Evolutionary conservation across 2,113 vertebrate species (phyloP), one percentile per base, ranked within the genome.

Genomic region (Thamnaconus septentrionalis): DNA sequence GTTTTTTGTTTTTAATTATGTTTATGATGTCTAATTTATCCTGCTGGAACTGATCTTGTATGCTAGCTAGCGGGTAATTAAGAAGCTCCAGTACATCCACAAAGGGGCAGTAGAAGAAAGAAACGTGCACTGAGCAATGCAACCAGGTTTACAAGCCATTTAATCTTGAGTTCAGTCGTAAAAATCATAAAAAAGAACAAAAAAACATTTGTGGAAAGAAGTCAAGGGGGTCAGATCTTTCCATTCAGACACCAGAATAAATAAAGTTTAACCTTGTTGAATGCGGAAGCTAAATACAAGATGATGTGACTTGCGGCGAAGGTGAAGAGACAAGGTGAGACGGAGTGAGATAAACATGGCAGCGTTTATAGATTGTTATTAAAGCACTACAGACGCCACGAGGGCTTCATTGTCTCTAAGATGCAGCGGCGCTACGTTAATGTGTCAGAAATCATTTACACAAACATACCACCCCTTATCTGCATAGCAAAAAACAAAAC

Each of bases 401-500:
- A 3, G 53, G 51, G 65, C 73, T 67, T 52, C 64, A 62, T 73
- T 69, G 81, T 84, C 71, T 73, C 85, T 90, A 88, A 78, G 64
- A 74, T 79, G 86, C 86, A 84, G 83, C 87, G 52, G 81, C 76
- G 73, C 85, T 85, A 87, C 77, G 58, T 52, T 71, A 71, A 73
- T 42, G 71, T 77, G 67, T 69, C 64, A 69, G 59, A 56, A 79
- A 73, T 65, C 61, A 64, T 69, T 64, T 72, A 80, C 74, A 74
- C 66, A 77, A 67, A 78, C 52, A 66, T 61, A 78, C 53, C 53
- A 11, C 48, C 62, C 51, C 48, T 9, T 18, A 81, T 87, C 85
- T 86, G 88, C 88, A 87, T 84, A 87, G 82, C 79, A 78, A 89
- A 73, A 80, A 62, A 80, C 59, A 81, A 66, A 62, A 73, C 51